Evolutionary conservation across 2,113 vertebrate species (phyloP).

Genomic region (Phrynosoma platyrhinos): DNA sequence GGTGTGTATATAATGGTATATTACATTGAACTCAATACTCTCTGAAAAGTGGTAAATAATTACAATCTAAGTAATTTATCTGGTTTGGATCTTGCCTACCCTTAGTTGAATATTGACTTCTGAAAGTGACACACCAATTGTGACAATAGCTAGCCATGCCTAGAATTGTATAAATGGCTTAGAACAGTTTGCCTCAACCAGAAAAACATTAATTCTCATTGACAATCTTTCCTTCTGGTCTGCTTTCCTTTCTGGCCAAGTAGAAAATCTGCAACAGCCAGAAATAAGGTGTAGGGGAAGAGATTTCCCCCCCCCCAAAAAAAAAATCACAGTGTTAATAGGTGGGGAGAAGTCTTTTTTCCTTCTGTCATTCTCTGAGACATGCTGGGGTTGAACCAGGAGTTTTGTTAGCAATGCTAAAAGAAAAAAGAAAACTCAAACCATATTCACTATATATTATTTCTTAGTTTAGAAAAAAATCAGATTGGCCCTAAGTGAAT

Average conservation of each 20-base stretch:
- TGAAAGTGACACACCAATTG: background rate
- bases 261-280: background rate
- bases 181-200: background rate
- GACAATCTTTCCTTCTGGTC: background rate
- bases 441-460: background rate
- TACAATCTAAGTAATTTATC: background rate
- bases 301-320: background rate
- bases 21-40: background rate
- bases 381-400: background rate
- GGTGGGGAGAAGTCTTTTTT: background rate
- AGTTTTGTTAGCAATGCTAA: background rate
- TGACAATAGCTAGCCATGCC: background rate
- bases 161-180: background rate
- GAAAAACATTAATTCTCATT: background rate
- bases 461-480: background rate
- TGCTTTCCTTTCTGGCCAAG: background rate
- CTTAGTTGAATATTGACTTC: background rate
- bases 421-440: background rate
- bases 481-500: background rate
- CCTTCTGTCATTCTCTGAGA: background rate
- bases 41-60: background rate
- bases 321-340: background rate
- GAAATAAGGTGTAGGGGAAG: background rate
- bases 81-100: background rate
- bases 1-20: background rate